Percentiles rank a stretch among this genome's conserved stretches.
phyloP scores from a whole-genome alignment of 1,140 invertebrate genomes.

The Eupeodes corollae region DNA sequence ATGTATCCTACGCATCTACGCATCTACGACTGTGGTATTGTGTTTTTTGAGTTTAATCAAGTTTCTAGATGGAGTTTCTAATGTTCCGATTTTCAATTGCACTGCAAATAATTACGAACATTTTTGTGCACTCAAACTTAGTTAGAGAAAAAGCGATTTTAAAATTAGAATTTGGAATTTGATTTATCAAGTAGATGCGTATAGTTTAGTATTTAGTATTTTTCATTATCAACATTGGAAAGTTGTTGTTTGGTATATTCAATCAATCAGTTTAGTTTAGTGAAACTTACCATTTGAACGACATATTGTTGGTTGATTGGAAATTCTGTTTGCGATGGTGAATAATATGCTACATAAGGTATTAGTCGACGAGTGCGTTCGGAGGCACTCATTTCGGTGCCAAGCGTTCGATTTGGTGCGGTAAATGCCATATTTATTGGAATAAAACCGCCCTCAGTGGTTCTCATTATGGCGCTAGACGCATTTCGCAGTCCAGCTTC shows the following conservation, averaged over 20 bases:
- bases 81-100: no score
- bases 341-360: slow-evolving; percentile 70
- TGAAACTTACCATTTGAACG: slow-evolving; percentile 13
- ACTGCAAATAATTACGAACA: no score
- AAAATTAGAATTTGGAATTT: no score
- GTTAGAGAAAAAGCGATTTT: no score
- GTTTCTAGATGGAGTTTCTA: no score
- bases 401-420: slow-evolving; percentile 1
- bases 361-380: slow-evolving; percentile 58
- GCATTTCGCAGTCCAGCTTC: background rate
- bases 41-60: no score
- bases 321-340: slow-evolving; percentile 47
- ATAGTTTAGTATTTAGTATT: no score
- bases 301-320: slow-evolving; percentile 36
- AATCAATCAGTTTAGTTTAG: background rate
- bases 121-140: no score
- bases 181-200: no score
- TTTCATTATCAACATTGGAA: no score
- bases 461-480: background rate
- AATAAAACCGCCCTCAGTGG: background rate
- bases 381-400: slow-evolving; percentile 28
- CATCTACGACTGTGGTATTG: no score
- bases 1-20: no score
- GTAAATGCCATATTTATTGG: background rate
- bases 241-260: background rate